phyloP scores from a whole-genome alignment of 1,140 invertebrate species.

The Drosophila elegans region DNA sequence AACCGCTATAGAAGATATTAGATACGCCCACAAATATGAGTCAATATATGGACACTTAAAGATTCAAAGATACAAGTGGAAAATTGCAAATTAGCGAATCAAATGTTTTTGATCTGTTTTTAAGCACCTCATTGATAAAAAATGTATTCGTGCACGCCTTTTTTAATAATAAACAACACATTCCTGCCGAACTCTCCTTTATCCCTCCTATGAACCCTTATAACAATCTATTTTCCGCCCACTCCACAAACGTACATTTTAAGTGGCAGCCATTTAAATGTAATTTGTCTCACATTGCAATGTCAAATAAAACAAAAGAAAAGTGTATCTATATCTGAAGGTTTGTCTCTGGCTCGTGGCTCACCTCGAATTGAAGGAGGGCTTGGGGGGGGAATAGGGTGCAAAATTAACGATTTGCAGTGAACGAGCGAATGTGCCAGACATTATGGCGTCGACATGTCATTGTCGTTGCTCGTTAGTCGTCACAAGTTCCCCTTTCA shows the following conservation, averaged over 20 bases:
- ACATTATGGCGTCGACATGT: constrained; percentile 50
- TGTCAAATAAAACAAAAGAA: constrained; percentile 22
- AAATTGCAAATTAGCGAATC: too few species aligned
- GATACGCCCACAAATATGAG: constrained; percentile 19
- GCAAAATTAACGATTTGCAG: constrained; percentile 49
- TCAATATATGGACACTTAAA: constrained; percentile 7
- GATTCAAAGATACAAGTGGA: not conserved
- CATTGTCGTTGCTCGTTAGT: constrained; percentile 34
- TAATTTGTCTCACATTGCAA: constrained; percentile 61
- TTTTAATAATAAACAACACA: not conserved
- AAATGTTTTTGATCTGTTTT: too few species aligned
- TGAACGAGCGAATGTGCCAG: constrained; percentile 33
- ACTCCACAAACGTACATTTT: constrained; percentile 39
- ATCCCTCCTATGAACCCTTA: not conserved
- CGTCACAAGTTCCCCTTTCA: constrained; percentile 1
- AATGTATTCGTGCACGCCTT: not conserved
- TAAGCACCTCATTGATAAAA: too few species aligned
- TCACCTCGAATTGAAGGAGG: constrained; percentile 11
- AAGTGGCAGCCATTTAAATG: constrained; percentile 74
- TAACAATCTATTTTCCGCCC: not conserved
- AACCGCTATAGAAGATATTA: constrained; percentile 36
- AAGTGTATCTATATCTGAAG: constrained; percentile 37
- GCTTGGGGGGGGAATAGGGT: not conserved
- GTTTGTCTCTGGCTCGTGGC: constrained; percentile 19
- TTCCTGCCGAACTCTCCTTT: not conserved